Conservation (phyloP, 2,888 invertebrate species). For the Timema cristinae region DNA sequence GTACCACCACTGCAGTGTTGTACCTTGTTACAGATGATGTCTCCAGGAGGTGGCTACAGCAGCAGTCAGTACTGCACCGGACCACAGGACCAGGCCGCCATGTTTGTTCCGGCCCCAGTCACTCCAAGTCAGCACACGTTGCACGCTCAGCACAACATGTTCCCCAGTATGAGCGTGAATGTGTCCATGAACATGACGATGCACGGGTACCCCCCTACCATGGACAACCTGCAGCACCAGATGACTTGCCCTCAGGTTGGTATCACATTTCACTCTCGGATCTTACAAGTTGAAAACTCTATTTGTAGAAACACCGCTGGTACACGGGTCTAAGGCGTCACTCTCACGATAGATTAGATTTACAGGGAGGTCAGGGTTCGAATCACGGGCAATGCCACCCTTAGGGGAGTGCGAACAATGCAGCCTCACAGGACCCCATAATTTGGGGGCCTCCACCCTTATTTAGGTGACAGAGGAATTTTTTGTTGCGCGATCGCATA, state of each 20-base stretch:
- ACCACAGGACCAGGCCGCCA: conserved; percentile 25
- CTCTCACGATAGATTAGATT: too few species aligned
- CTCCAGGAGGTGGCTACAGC: conserved; percentile 32
- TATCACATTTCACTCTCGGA: neutral
- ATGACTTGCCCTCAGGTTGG: conserved; percentile 65
- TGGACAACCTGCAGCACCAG: conserved; percentile 48
- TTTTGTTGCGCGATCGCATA: too few species aligned
- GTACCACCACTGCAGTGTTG: neutral
- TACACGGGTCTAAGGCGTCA: too few species aligned
- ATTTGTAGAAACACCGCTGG: too few species aligned
- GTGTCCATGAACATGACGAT: conserved; percentile 98
- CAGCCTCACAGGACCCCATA: too few species aligned
- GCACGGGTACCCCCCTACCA: conserved; percentile 56
- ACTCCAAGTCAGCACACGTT: conserved; percentile 33
- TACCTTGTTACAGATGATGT: conserved; percentile 53
- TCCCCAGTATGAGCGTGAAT: conserved; percentile 94
- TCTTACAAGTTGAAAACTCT: too few species aligned
- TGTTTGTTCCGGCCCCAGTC: conserved; percentile 36
- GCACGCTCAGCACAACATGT: conserved; percentile 42
- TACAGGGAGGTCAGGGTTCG: too few species aligned
- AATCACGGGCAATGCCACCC: too few species aligned
- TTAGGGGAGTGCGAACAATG: too few species aligned
- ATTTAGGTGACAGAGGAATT: too few species aligned
- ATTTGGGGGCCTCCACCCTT: too few species aligned
- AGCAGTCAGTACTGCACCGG: conserved; percentile 31